Percentiles rank a stretch among this genome's conserved stretches.
These are phyloP conservation scores for Dexiosoma caninum DNA, from an alignment of 2,888 invertebrate species.

Conservation along the genomic window DNA sequence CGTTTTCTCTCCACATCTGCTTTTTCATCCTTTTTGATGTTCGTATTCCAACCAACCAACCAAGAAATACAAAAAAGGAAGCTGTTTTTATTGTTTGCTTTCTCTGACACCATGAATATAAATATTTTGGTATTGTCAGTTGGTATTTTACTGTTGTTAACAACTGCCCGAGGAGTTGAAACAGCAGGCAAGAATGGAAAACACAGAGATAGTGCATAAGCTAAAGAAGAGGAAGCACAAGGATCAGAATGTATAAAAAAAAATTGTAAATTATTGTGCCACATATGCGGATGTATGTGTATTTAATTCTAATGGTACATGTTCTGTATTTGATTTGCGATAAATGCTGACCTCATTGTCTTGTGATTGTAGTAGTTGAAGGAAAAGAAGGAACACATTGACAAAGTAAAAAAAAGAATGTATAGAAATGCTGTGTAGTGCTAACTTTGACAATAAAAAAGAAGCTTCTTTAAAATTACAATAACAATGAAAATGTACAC, in stretches of 20 bases:
- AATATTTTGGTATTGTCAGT: slow-evolving; percentile 64
- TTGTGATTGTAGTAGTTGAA: slow-evolving; percentile 27
- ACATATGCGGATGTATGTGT: not conserved
- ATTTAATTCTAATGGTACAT: slow-evolving; percentile 47
- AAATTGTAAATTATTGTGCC: not conserved
- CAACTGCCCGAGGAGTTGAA: slow-evolving; percentile 52
- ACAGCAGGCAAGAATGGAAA: slow-evolving; percentile 33
- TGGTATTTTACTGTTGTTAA: slow-evolving; percentile 61
- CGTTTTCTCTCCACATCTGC: slow-evolving; percentile 44
- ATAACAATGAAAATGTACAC: too few species aligned
- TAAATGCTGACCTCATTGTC: slow-evolving; percentile 63
- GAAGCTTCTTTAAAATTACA: too few species aligned
- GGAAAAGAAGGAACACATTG: slow-evolving; percentile 21
- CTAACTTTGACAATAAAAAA: not conserved
- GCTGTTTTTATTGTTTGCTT: slow-evolving; percentile 57
- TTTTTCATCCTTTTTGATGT: not conserved
- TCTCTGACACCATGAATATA: slow-evolving; percentile 63
- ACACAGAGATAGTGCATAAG: slow-evolving; percentile 3
- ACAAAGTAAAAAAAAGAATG: not conserved
- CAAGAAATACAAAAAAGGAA: slow-evolving; percentile 13
- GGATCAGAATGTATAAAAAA: slow-evolving; percentile 30
- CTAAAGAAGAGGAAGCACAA: slow-evolving; percentile 16
- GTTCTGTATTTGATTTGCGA: slow-evolving; percentile 62
- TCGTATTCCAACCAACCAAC: slow-evolving; percentile 1
- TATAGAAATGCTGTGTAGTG: not conserved